Evolutionary conservation across 2,113 vertebrate species (phyloP), one percentile per base, ranked within the genome.

Genomic region (Mesembrinibis cayennensis): DNA sequence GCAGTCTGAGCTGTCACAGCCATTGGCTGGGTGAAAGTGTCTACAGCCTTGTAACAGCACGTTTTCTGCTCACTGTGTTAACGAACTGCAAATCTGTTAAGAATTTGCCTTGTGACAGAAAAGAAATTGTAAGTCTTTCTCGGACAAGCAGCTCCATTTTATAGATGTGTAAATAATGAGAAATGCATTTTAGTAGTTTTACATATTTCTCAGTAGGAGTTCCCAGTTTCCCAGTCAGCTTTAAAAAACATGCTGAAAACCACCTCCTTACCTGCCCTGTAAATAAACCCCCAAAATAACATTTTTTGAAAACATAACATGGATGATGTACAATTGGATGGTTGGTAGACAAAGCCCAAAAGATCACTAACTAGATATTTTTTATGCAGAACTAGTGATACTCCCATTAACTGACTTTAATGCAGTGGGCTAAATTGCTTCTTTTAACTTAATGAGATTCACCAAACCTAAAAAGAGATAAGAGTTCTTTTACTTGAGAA

Each of bases 401-500:
- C 7, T 93, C 7, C 26, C 49, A 6, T 79, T 82, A 95, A 89
- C 62, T 87, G 44, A 61, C 56, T 95, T 91, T 21, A 84, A 69
- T 85, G 61, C 55, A 79, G 14, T 50, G 20, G 9, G 7, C 27
- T 89, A 61, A 92, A 79, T 76, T 77, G n/a, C 88, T 91, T 63
- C 92, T 95, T 95, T 96, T 90, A 89, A 93, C 82, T 87, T 96
- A 93, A 86, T 79, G 83, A 95, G 90, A 67, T 96, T 66, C 66
- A 85, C 56, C 79, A 92, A 97, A 79, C 82, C 65, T 96, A 50
- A 94, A 94, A 63, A 94, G 53, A 80, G 88, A 81, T 96, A 74
- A 91, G 56, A 92, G 59, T 86, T 81, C 73, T 81, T 82, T 95
- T 83, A 93, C 95, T 88, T 96, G 82, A 93, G 87, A 96, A 84